These are phyloP conservation scores for Bombus superbus DNA, from an alignment of 1,140 invertebrate genomes.

Conservation along the genomic window DNA sequence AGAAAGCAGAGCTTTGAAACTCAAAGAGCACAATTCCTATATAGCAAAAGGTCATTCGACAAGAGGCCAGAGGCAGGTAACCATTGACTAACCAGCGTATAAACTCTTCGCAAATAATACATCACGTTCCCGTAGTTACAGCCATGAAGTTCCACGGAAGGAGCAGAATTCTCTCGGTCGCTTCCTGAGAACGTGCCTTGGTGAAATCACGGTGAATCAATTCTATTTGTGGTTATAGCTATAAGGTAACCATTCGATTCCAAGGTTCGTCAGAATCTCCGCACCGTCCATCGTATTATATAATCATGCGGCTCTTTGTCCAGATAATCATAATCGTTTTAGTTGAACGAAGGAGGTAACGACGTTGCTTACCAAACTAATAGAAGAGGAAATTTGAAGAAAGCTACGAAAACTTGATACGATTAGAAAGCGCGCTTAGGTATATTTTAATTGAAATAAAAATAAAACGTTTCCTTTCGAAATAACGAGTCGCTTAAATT, in stretches of 20 bases:
- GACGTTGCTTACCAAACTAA: not conserved
- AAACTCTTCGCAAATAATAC: slow-evolving; percentile 65
- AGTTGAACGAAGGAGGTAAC: not conserved
- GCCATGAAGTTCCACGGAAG: slow-evolving; percentile 60
- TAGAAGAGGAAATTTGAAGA: not conserved
- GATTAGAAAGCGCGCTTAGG: not conserved
- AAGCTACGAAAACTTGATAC: too few species aligned
- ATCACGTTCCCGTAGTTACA: slow-evolving; percentile 63
- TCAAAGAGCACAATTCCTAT: slow-evolving; percentile 40
- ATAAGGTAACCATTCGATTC: slow-evolving; percentile 33
- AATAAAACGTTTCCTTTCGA: not conserved
- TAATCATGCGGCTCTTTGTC: slow-evolving; percentile 29
- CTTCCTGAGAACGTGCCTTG: slow-evolving; percentile 49
- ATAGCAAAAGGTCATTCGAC: slow-evolving; percentile 24
- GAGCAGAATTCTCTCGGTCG: slow-evolving; percentile 59
- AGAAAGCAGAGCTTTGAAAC: not conserved
- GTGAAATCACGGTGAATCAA: slow-evolving; percentile 64
- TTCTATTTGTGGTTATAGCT: slow-evolving; percentile 42
- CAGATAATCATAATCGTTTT: slow-evolving; percentile 2
- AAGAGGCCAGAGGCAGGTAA: slow-evolving; percentile 25
- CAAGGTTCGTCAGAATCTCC: slow-evolving; percentile 50
- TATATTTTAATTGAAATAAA: not conserved
- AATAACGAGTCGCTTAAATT: not conserved
- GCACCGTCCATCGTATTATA: slow-evolving; percentile 39
- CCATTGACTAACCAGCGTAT: slow-evolving; percentile 53